A percentile compares a stretch with the other conserved stretches of the same genome.
These are phyloP conservation scores for Actinopyga echinites DNA, from an alignment of 53 echinoderm and acorn worm genomes.

Conservation along the genomic window DNA sequence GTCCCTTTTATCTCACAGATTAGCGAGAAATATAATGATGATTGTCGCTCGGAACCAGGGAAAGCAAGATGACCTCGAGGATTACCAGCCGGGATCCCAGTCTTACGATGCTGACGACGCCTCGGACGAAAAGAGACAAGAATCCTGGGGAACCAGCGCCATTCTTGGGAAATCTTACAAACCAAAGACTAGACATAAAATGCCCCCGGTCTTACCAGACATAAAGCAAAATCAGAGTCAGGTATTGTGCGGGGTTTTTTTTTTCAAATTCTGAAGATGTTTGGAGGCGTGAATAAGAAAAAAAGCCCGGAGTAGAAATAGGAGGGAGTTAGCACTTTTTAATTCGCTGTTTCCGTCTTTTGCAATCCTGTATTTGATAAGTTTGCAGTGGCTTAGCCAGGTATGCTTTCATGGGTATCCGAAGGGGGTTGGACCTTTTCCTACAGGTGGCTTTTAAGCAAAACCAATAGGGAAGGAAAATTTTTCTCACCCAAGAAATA, in stretches of 20 bases:
- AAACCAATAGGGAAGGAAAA: too few relatives aligned
- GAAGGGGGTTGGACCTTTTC: too few relatives aligned
- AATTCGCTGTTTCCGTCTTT: too few relatives aligned
- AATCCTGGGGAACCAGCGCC: slow-evolving; percentile 74
- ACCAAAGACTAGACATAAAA: slow-evolving; percentile 93
- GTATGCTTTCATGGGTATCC: too few relatives aligned
- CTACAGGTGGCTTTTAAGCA: too few relatives aligned
- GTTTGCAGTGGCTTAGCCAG: too few relatives aligned
- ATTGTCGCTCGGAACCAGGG: slow-evolving; percentile 76
- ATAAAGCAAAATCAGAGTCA: slow-evolving; percentile 94
- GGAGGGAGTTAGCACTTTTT: too few relatives aligned
- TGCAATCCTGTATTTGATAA: too few relatives aligned
- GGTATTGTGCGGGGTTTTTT: slow-evolving; percentile 42
- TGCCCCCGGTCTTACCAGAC: slow-evolving; percentile 86
- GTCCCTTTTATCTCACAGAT: too few relatives aligned
- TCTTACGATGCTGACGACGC: slow-evolving; percentile 38
- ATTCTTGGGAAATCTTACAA: slow-evolving; percentile 98
- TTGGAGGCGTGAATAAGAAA: neutral
- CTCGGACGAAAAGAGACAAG: slow-evolving; percentile 57
- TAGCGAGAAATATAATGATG: slow-evolving; percentile 93
- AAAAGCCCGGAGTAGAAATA: too few relatives aligned
- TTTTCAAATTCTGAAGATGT: too few relatives aligned
- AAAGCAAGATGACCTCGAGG: slow-evolving; percentile 52
- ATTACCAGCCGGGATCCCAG: slow-evolving; percentile 3
- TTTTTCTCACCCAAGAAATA: too few relatives aligned